A percentile compares a stretch with the other conserved stretches of the same genome.
phyloP scores from a whole-genome alignment of 2,797 vertebrate genomes.

The Hozukius guyotensis region DNA sequence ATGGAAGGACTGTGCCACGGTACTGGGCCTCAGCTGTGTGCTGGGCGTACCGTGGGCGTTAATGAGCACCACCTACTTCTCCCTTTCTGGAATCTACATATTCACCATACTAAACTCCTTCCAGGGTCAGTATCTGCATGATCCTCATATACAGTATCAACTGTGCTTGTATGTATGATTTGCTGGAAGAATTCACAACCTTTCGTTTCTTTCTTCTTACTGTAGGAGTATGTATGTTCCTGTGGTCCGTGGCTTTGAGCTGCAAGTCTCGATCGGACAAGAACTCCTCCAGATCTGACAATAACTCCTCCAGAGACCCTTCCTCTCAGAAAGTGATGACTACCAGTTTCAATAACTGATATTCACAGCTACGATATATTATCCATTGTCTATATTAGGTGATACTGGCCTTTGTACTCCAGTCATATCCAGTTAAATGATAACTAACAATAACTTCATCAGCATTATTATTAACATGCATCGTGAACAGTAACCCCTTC shows the following conservation, averaged over 20 bases:
- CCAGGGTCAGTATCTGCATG: conserved; percentile 76
- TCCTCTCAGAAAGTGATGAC: conserved; percentile 68
- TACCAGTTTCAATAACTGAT: conserved; percentile 60
- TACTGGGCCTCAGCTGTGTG: conserved; percentile 85
- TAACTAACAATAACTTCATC: neutral
- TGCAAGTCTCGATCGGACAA: conserved; percentile 53
- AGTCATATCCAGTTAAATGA: neutral
- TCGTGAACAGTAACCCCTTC: neutral
- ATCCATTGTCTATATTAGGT: conserved; percentile 37
- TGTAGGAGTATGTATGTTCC: conserved; percentile 78
- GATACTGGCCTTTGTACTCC: neutral
- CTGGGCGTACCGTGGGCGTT: conserved; percentile 86
- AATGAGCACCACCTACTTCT: conserved; percentile 72
- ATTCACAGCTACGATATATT: neutral
- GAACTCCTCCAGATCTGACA: conserved; percentile 54
- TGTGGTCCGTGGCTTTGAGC: conserved; percentile 76
- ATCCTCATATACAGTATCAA: neutral
- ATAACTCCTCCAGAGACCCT: conserved; percentile 52
- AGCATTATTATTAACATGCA: neutral
- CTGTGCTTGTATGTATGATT: neutral
- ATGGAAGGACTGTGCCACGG: conserved; percentile 81
- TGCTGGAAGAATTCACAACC: accelerated
- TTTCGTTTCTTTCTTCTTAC: neutral
- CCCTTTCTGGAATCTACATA: conserved; percentile 79
- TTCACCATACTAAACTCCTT: conserved; percentile 87